Evolutionary conservation across 2,113 vertebrate species (phyloP).

Genomic region (Phrynosoma blainvillii): DNA sequence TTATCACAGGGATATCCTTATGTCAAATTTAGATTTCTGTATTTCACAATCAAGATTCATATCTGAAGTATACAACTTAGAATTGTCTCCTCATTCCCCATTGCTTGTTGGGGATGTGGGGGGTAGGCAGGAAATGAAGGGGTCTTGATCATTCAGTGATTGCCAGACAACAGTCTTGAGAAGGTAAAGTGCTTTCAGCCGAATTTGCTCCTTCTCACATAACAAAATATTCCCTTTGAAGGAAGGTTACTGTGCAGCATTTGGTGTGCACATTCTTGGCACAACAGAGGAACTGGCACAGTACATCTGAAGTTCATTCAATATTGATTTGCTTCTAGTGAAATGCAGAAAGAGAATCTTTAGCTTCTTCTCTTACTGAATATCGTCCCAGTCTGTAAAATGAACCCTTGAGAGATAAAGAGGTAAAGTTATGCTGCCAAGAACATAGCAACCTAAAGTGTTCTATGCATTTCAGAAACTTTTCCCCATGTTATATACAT

Average conservation of each 20-base stretch:
- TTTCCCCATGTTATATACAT: background rate
- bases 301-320: conserved; percentile 65
- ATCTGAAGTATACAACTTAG: too few species aligned
- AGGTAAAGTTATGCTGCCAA: background rate
- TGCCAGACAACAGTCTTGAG: conserved; percentile 33
- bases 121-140: conserved; percentile 29
- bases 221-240: conserved; percentile 74
- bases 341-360: conserved; percentile 30
- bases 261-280: conserved; percentile 67
- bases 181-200: conserved; percentile 16
- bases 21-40: too few species aligned
- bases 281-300: conserved; percentile 46
- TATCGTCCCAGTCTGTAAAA: background rate
- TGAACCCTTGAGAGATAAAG: background rate
- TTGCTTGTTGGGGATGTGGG: too few species aligned
- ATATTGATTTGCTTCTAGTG: conserved; percentile 68
- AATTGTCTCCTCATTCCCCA: too few species aligned
- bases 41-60: too few species aligned
- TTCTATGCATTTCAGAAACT: background rate
- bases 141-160: background rate
- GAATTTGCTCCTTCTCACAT: conserved; percentile 52
- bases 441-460: background rate
- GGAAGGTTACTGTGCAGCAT: conserved; percentile 39
- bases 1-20: too few species aligned
- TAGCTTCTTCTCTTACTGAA: conserved; percentile 20